These are phyloP conservation scores for Nyctibius grandis DNA, from an alignment of 2,797 vertebrate species.

Conservation along the genomic window DNA sequence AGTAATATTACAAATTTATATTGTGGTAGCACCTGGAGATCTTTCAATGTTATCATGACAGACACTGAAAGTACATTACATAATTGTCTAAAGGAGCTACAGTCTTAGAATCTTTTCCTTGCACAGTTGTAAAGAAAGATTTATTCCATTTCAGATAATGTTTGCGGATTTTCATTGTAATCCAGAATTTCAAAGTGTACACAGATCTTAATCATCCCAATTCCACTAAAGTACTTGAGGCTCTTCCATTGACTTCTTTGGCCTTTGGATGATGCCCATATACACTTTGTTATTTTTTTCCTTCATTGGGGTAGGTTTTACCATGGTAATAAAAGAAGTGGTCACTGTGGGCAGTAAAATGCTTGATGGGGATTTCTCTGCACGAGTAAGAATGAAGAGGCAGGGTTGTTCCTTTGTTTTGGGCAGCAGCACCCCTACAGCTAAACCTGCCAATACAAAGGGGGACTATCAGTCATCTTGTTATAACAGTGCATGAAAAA, in stretches of 20 bases:
- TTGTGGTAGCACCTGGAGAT: not conserved
- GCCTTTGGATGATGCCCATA: not conserved
- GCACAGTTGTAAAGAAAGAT: not conserved
- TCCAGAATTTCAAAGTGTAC: not conserved
- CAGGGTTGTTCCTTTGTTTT: not conserved
- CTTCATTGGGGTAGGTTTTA: not conserved
- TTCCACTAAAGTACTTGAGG: not conserved
- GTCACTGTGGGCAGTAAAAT: not conserved
- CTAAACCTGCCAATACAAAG: not conserved
- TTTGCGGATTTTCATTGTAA: not conserved
- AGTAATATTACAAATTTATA: not conserved
- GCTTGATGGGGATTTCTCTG: not conserved
- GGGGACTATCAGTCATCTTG: not conserved
- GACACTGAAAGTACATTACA: not conserved
- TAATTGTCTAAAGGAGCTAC: not conserved
- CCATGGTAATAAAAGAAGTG: not conserved
- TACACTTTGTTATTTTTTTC: not conserved
- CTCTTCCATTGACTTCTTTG: not conserved
- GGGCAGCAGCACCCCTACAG: not conserved
- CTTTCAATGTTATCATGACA: not conserved
- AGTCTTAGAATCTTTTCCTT: not conserved
- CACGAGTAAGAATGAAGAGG: not conserved
- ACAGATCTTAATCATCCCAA: not conserved
- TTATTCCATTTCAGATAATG: not conserved
- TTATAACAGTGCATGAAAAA: not conserved